A percentile compares a stretch with the other conserved stretches of the same genome.
Evolutionary conservation across 2,888 invertebrate species (phyloP).

Genomic region (Acleris literana): DNA sequence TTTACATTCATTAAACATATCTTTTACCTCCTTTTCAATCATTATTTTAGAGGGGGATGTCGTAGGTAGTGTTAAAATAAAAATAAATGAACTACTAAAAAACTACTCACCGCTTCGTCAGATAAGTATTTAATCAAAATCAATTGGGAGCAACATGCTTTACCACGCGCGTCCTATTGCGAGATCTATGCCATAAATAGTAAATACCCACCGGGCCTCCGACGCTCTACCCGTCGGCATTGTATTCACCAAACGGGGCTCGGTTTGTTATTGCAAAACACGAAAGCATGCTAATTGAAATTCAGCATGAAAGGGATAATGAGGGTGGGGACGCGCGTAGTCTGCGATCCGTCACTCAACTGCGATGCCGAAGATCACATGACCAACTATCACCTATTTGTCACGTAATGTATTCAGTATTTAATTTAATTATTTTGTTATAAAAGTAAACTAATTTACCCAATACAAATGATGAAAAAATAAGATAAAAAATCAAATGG

Average conservation of each 20-base stretch:
- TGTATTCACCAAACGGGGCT: slow-evolving; percentile 58
- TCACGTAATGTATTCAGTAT: slow-evolving; percentile 19
- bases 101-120: background rate
- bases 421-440: slow-evolving; percentile 2
- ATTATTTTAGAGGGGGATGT: no score
- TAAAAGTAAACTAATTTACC: no score
- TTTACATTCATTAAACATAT: no score
- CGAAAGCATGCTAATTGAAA: slow-evolving; percentile 80
- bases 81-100: background rate
- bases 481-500: no score
- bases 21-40: no score
- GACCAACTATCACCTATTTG: slow-evolving; percentile 46
- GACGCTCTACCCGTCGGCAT: slow-evolving; percentile 41
- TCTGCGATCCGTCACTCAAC: slow-evolving; percentile 62
- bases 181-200: slow-evolving; percentile 28
- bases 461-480: no score
- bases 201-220: slow-evolving; percentile 32
- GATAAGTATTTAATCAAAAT: slow-evolving; percentile 42
- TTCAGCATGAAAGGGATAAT: slow-evolving; percentile 84
- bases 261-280: slow-evolving; percentile 77
- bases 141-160: slow-evolving; percentile 41
- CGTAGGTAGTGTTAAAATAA: no score
- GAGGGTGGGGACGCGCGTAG: slow-evolving; percentile 58
- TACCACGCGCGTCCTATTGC: slow-evolving; percentile 28
- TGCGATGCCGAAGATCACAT: slow-evolving; percentile 57